phyloP scores from a whole-genome alignment of 30 jellyfish, hydroid and myxozoan species.

The Aurelia aurita complex sp. Pacific region DNA sequence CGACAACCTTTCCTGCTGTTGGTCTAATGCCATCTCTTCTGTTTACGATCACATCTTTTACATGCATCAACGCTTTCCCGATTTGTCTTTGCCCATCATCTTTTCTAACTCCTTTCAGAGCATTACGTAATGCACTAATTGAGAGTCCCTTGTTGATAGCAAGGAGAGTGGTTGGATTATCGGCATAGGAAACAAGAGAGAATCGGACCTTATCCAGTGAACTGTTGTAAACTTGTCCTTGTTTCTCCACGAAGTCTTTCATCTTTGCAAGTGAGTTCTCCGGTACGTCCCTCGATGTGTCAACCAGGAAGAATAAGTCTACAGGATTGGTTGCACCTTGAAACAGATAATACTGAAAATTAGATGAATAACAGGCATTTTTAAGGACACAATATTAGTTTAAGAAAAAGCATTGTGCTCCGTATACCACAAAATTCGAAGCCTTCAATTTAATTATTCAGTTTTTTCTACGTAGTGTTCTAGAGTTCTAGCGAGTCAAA shows the following conservation, averaged over 20 bases:
- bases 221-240: constrained; percentile 7
- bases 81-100: constrained; percentile 29
- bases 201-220: constrained; percentile 16
- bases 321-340: constrained; percentile 36
- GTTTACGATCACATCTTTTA: background rate
- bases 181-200: constrained; percentile 34
- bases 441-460: too few relatives aligned
- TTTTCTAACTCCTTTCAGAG: background rate
- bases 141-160: background rate
- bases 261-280: background rate
- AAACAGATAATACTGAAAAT: background rate
- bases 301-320: constrained; percentile 52
- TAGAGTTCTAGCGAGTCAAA: too few relatives aligned
- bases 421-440: too few relatives aligned
- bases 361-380: too few relatives aligned
- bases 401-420: too few relatives aligned
- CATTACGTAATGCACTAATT: background rate
- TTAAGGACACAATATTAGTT: too few relatives aligned
- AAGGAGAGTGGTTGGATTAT: constrained; percentile 3
- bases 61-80: constrained; percentile 15
- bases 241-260: constrained; percentile 5
- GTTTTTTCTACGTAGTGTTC: too few relatives aligned
- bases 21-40: constrained; percentile 13
- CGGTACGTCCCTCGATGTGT: constrained; percentile 25
- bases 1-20: constrained; percentile 59